Evolutionary conservation across 1,140 invertebrate species (phyloP), one percentile per base, ranked within the genome.

Genomic region (Rhopalosiphum maidis): DNA sequence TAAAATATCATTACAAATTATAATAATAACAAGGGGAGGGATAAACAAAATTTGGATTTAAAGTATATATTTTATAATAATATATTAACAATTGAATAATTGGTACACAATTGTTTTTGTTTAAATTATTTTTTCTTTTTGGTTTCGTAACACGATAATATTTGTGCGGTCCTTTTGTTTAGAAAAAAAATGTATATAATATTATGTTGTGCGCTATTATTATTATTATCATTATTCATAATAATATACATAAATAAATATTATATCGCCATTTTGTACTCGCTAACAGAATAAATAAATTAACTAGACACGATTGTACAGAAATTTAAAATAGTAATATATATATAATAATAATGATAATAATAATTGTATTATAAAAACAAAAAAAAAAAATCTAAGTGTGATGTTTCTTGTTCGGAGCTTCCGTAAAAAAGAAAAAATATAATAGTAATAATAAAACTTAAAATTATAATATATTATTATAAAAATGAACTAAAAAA

Each of bases 1-100:
- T 91, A 91, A 91, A 91, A 91, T 91, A 91, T 91, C 55, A 43
- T 91, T 91, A 91, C 90, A 91, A 77, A 91, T 77, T 91, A 91
- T 77, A 91, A 91, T 91, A 91, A 91, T 91, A 91, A 91, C 90
- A 91, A 91, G 35, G 68, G 68, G 55, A 68, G 37, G 90, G 89
- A 43, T 68, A 68, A 91, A 91, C 90, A 91, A 91, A 91, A 91
- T 91, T 90, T 91, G 90, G 43, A 82, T 91, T 46, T 30, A 91
- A 91, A n/a, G 11, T 88, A 88, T 51, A 51, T 87, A 51, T 88
- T 48, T 51, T 30, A 86, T 86, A 86, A 86, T 86, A 46, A 46
- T 88, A 88, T 51, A 46, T 91, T 41, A 90, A 91, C 60, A 91
- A 91, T 77, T 43, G n/a, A 82, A 82, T 48, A 68, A 91, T 91